Conservation (phyloP, 2,113 vertebrate species). For the Bettongia penicillata region DNA sequence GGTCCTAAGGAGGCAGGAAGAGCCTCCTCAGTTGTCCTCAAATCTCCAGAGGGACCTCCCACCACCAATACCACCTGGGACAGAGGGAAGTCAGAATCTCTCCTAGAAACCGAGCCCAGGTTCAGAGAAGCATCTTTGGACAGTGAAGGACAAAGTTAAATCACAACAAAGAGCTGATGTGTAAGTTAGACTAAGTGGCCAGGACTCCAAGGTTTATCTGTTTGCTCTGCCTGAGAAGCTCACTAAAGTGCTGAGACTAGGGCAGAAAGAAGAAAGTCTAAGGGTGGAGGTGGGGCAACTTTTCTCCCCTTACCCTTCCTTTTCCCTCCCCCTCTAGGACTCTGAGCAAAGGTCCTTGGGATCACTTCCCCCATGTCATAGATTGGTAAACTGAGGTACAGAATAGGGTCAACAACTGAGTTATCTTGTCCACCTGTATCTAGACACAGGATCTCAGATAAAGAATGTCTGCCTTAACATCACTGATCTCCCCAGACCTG, state of each 20-base stretch:
- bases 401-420: background rate
- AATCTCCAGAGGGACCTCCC: background rate
- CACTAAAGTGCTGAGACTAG: background rate
- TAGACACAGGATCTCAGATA: background rate
- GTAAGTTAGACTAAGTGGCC: background rate
- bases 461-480: too few relatives aligned
- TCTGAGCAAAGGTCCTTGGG: background rate
- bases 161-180: background rate
- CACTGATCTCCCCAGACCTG: background rate
- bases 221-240: background rate
- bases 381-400: background rate
- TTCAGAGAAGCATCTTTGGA: background rate
- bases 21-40: too few relatives aligned
- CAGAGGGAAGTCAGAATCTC: background rate
- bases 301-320: background rate
- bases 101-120: background rate
- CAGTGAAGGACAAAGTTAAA: background rate
- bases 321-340: background rate
- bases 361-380: background rate
- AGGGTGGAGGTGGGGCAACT: background rate
- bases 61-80: background rate
- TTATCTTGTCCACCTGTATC: background rate
- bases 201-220: background rate
- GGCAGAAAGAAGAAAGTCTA: background rate
- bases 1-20: background rate